Evolutionary conservation across 2,113 vertebrate species (phyloP).

Genomic region (Leptosomus discolor): DNA sequence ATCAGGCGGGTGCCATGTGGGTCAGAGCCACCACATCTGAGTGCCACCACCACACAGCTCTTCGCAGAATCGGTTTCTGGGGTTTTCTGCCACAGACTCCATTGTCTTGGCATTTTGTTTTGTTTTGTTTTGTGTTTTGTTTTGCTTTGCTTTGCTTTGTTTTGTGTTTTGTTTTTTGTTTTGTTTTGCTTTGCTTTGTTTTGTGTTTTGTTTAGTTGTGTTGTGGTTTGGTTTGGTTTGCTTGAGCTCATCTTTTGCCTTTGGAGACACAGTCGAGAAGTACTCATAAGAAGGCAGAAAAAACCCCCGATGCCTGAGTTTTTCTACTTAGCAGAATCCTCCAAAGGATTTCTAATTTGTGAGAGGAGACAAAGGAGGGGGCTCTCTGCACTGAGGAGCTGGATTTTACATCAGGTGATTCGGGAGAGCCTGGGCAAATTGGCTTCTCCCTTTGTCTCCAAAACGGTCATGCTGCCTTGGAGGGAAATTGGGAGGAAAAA

Average conservation of each 20-base stretch:
- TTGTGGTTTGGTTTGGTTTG: background rate
- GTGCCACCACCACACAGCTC: background rate
- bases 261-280: background rate
- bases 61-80: background rate
- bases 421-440: background rate
- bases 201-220: background rate
- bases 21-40: fast-evolving
- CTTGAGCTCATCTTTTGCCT: background rate
- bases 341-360: background rate
- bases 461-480: background rate
- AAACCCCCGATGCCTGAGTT: background rate
- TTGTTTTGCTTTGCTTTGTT: background rate
- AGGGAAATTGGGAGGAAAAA: constrained; percentile 42
- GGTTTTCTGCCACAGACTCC: background rate
- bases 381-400: background rate
- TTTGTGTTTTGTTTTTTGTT: too few relatives aligned
- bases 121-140: background rate
- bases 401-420: constrained; percentile 54
- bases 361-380: background rate
- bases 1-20: fast-evolving
- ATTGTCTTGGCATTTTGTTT: background rate
- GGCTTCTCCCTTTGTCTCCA: constrained; percentile 22
- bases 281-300: background rate
- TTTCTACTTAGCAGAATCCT: background rate
- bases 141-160: background rate